Evolutionary conservation across 2,888 invertebrate species (phyloP), one percentile per base, ranked within the genome.

Genomic region (Scaeva pyrastri): DNA sequence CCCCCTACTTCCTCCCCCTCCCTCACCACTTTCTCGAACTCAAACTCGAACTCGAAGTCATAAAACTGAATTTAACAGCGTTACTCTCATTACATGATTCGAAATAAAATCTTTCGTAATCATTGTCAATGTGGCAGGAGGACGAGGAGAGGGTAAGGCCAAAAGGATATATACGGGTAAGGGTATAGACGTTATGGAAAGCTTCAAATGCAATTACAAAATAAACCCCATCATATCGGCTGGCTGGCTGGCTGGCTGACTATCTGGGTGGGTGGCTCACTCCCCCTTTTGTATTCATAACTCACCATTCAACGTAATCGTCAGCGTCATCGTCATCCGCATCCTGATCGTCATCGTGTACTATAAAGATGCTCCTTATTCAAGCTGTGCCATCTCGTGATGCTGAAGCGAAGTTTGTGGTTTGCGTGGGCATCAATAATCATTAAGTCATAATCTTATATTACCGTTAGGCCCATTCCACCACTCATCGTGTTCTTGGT

Each of bases 381-480:
- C 48, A 68, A 64, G 76, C 62, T 71, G 50, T 70, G 75, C 45
- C 55, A 26, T 74, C 52, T 52, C 50, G 21, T 68, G 39, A 39
- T 39, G 62, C 36, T 48, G n/a, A 16, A 66, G 52, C 72, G 56
- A 68, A 73, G 26, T 50, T 60, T 72, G 43, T 70, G 81, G 81
- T 74, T 73, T 55, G 56, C 52, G 75, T 48, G 71, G 72, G 81
- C 81, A 86, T 86, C 86, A 86, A 86, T 86, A 86, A 86, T 86
- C 81, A 86, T 86, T 86, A 86, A 77, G 77, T 81, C 77, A 86
- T 86, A 86, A 86, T 86, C 81, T 86, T 77, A 76, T 60, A 85
- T 85, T 85, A 85, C 80, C 68, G 85, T 76, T 76, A 68, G 75
- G 45, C 39, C 62, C 76, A 58, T 56, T 71, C 60, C 52, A 26